Percentiles rank a stretch among this genome's conserved stretches.
Conservation (phyloP, 2,888 invertebrate genomes). For the Dryobotodes eremita region DNA sequence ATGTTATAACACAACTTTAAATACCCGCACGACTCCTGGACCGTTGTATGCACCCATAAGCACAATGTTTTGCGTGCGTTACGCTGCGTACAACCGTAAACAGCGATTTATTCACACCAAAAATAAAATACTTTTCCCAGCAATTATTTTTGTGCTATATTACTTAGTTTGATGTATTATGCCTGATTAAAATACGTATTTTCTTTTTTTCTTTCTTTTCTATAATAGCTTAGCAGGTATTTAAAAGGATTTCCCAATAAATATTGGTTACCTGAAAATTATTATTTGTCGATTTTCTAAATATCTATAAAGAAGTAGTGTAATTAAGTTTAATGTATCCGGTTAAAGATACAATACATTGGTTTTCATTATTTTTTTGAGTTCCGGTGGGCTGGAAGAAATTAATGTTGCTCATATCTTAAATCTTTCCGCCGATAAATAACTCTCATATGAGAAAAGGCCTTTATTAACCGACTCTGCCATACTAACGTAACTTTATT, state of each 20-base stretch:
- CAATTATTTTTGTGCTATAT: no score
- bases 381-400: not conserved
- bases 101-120: no score
- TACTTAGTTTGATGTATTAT: no score
- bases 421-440: conserved; percentile 39
- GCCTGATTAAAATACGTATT: no score
- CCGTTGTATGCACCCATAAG: no score
- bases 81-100: no score
- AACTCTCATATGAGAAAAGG: conserved; percentile 19
- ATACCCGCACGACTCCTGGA: no score
- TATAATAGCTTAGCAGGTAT: not conserved
- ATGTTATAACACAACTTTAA: no score
- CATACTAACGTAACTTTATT: conserved; percentile 23
- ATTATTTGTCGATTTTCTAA: not conserved
- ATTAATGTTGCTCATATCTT: conserved; percentile 8
- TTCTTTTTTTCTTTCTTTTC: no score
- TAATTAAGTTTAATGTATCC: not conserved
- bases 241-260: not conserved
- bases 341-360: not conserved
- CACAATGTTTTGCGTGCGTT: no score
- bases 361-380: no score
- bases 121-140: no score
- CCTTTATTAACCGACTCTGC: conserved; percentile 35
- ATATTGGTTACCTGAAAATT: not conserved
- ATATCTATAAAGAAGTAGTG: not conserved